Evolutionary conservation across 2,113 vertebrate genomes (phyloP).

Genomic region (Burhinus bistriatus): DNA sequence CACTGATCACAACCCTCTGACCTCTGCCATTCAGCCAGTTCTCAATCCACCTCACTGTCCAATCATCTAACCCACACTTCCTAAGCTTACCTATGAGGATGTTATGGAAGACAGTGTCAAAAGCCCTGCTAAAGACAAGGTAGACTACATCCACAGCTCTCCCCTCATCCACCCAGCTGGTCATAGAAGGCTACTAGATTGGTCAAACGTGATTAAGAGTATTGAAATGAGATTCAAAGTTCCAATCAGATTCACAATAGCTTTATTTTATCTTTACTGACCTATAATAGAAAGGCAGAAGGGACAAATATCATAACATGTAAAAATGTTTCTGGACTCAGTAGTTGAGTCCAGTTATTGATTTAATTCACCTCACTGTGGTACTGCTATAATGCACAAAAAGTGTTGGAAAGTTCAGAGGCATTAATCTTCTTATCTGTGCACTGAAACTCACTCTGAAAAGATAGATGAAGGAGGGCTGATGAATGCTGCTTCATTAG

Average conservation of each 20-base stretch:
- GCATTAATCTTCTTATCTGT: slow-evolving; percentile 75
- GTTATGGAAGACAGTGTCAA: background rate
- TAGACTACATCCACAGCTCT: background rate
- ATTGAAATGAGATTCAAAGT: background rate
- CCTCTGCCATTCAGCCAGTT: background rate
- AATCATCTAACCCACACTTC: background rate
- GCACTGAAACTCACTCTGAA: slow-evolving; percentile 68
- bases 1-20: background rate
- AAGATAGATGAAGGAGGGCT: slow-evolving; percentile 74
- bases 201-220: background rate
- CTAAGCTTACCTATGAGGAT: background rate
- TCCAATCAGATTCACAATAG: background rate
- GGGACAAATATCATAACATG: slow-evolving; percentile 45
- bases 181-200: background rate
- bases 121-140: background rate
- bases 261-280: background rate
- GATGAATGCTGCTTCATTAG: slow-evolving; percentile 79
- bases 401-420: slow-evolving; percentile 75
- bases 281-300: background rate
- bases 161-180: background rate
- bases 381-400: slow-evolving; percentile 42
- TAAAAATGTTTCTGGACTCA: slow-evolving; percentile 49
- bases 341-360: slow-evolving; percentile 10
- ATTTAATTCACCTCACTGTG: slow-evolving; percentile 60
- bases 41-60: background rate